Base-by-base conservation (phyloP, 2,113 vertebrate genomes). In the Nothoprocta pentlandii region DNA sequence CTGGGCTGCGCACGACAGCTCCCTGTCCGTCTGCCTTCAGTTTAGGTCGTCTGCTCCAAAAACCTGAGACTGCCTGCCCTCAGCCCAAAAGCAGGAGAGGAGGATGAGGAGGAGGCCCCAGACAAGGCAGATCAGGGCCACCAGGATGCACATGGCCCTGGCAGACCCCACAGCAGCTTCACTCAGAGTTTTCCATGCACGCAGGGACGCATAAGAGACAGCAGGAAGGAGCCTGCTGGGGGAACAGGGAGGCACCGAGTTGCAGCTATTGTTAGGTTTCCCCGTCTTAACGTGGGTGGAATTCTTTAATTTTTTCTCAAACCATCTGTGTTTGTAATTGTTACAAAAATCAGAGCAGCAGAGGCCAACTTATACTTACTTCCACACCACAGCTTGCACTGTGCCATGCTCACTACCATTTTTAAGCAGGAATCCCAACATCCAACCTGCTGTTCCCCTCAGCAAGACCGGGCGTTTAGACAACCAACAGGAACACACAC, bases 261-360 rank as follows among this genome's bases (percentile, higher is more conserved):
- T 80, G 42, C 36, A 74, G 82, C 56, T 93, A 66, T 87, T 95
- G 93, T 90, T 90, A 92, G 83, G 79, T 67, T 73, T 80, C 39
- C 17, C 62, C 25, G 12, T 68, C 74, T 86, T 78, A 51, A 19
- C 9, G 92, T 84, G 76, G 61, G 85, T 58, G 53, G 69, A 92
- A 96, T 75, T 75, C 83, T 47, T 94, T 79, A 19, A 64, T 79
- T 82, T 89, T 82, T 58, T 85, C 70, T 79, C 80, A 92, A 81
- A 73, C 88, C 80, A 92, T 87, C 83, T 85, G 77, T 59, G 79
- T 84, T 88, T 88, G 46, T 76, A 88, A 39, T 46, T 80, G 21
- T 82, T 81, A 90, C 12, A 71, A 76, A 46, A 91, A 84, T 94
- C 11, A 76, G n/a, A 86, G 71, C 12, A 30, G 66, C 54, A 3